These are phyloP conservation scores for Tipula unca DNA, from an alignment of 2,888 invertebrate genomes.

Conservation along the genomic window DNA sequence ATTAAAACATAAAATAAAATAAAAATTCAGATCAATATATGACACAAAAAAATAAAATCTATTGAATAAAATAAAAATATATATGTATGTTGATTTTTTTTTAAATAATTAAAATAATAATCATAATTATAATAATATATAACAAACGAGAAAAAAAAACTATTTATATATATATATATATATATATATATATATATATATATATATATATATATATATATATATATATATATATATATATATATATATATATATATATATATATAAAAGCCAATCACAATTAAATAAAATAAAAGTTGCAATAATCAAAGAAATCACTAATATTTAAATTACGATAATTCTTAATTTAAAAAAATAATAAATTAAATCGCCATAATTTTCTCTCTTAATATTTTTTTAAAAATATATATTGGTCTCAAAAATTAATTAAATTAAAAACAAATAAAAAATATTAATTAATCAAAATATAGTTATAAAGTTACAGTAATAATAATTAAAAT, in stretches of 20 bases:
- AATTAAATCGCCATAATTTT: not conserved
- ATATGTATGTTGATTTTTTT: not conserved
- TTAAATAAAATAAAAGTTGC: not conserved
- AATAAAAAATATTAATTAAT: conserved; percentile 8
- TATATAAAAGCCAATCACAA: conserved; percentile 1
- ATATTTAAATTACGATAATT: not conserved
- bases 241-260: not conserved
- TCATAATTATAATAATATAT: not conserved
- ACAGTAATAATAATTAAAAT: not conserved
- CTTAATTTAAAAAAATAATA: not conserved
- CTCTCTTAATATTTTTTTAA: not conserved
- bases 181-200: no score
- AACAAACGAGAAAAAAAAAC: not conserved
- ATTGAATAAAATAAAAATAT: not conserved
- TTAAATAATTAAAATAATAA: not conserved
- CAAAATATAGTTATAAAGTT: not conserved
- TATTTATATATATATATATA: not conserved
- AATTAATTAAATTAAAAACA: not conserved
- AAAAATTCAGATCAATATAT: not conserved
- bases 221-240: not conserved
- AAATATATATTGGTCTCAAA: not conserved
- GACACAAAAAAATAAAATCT: not conserved
- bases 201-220: not conserved
- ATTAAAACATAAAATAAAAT: not conserved
- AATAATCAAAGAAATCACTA: not conserved